These are phyloP conservation scores for Cirrhinus mrigala DNA, from an alignment of 2,797 vertebrate species.

Conservation along the genomic window DNA sequence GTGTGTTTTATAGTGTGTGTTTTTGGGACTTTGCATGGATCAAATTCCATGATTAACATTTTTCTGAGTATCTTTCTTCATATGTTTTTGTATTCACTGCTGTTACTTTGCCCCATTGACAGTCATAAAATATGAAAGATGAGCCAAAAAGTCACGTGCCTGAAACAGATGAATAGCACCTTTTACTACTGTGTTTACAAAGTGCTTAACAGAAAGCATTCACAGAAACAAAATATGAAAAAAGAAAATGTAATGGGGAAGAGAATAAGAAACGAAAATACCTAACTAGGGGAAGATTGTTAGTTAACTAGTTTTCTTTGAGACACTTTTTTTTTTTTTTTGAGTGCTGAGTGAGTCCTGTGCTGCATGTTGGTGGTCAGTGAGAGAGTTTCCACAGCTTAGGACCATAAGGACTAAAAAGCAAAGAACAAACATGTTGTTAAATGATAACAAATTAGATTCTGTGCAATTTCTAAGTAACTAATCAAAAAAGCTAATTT, in stretches of 20 bases:
- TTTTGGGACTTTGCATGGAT: neutral
- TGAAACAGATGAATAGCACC: neutral
- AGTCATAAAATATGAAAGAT: neutral
- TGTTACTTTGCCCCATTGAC: neutral
- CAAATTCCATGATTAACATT: neutral
- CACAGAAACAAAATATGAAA: neutral
- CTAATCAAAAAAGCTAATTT: neutral
- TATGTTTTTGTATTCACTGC: neutral
- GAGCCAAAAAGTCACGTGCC: neutral
- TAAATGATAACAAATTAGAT: neutral
- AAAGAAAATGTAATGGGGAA: neutral
- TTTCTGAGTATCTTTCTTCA: neutral
- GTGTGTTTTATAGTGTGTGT: no score
- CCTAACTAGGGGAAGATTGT: neutral
- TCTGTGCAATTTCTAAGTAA: neutral
- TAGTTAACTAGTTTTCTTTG: neutral
- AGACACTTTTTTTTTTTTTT: neutral
- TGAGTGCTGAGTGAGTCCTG: neutral
- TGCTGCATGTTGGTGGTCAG: neutral
- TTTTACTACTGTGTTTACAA: neutral
- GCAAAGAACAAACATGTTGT: neutral
- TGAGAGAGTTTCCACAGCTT: neutral
- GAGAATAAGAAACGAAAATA: neutral
- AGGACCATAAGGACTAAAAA: neutral
- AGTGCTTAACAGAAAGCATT: constrained; percentile 2